Conservation (phyloP, 2,113 vertebrate genomes). For the Passer domesticus region DNA sequence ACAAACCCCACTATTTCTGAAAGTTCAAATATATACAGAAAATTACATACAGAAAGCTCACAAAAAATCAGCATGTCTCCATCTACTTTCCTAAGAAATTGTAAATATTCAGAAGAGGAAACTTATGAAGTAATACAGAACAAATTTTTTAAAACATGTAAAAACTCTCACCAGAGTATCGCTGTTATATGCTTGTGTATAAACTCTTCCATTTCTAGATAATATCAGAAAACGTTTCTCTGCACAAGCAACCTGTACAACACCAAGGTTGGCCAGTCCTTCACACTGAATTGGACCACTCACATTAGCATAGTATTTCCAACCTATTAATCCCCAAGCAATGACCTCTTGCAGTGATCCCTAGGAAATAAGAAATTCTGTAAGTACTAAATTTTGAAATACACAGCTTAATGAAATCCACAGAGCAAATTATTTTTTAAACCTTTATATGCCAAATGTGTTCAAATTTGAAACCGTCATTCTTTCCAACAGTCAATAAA, state of each 20-base stretch:
- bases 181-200: slow-evolving; percentile 93
- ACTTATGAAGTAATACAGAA: background rate
- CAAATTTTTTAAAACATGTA: background rate
- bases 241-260: slow-evolving; percentile 91
- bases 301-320: slow-evolving; percentile 94
- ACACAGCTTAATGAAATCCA: background rate
- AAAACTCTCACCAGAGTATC: slow-evolving; percentile 86
- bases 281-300: slow-evolving; percentile 94
- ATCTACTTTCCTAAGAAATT: background rate
- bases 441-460: background rate
- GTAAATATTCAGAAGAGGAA: background rate
- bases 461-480: background rate
- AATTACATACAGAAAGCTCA: background rate
- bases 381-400: background rate
- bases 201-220: slow-evolving; percentile 89
- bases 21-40: background rate
- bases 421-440: background rate
- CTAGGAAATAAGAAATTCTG: slow-evolving; percentile 63
- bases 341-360: slow-evolving; percentile 94
- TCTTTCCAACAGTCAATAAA: background rate
- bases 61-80: background rate
- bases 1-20: background rate
- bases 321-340: slow-evolving; percentile 94
- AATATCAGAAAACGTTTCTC: slow-evolving; percentile 94
- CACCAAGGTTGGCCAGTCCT: slow-evolving; percentile 88